Conservation (phyloP, 2,797 vertebrate genomes). For the Miichthys miiuy region DNA sequence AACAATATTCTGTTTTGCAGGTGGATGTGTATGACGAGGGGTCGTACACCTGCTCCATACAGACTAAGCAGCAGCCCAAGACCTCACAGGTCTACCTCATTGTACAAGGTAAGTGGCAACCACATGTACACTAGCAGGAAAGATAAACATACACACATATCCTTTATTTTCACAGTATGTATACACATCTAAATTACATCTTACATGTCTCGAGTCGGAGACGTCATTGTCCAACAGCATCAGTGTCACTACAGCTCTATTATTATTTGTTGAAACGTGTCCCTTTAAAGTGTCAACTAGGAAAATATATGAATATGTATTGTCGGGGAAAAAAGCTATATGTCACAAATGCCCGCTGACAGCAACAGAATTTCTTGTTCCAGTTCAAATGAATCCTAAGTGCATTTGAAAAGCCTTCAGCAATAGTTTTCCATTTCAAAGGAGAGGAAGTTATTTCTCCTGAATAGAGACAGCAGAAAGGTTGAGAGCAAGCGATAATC, state of each 20-base stretch:
- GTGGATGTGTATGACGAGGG: conserved; percentile 98
- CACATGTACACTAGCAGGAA: background rate
- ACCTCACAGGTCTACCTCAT: conserved; percentile 98
- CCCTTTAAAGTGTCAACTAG: conserved; percentile 5
- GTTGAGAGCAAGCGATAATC: conserved; percentile 42
- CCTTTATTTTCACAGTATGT: background rate
- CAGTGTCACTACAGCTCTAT: conserved; percentile 10
- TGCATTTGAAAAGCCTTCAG: conserved; percentile 59
- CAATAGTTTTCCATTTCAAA: conserved; percentile 65
- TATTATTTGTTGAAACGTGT: conserved; percentile 35
- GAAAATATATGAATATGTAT: conserved; percentile 56
- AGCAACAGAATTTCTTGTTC: conserved; percentile 45
- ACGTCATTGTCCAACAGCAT: conserved; percentile 5
- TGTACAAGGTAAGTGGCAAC: conserved; percentile 91
- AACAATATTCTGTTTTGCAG: conserved; percentile 40
- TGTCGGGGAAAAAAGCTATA: conserved; percentile 20
- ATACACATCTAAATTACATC: conserved; percentile 10
- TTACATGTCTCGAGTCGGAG: conserved; percentile 7
- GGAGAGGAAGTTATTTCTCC: conserved; percentile 51
- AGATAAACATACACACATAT: background rate
- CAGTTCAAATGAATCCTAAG: conserved; percentile 63
- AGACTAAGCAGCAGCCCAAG: conserved; percentile 96
- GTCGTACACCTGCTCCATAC: conserved; percentile 97
- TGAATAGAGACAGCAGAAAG: conserved; percentile 42
- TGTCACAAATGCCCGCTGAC: conserved; percentile 35